phyloP scores from a whole-genome alignment of 2,113 vertebrate genomes.

The Myiagra hebetior region DNA sequence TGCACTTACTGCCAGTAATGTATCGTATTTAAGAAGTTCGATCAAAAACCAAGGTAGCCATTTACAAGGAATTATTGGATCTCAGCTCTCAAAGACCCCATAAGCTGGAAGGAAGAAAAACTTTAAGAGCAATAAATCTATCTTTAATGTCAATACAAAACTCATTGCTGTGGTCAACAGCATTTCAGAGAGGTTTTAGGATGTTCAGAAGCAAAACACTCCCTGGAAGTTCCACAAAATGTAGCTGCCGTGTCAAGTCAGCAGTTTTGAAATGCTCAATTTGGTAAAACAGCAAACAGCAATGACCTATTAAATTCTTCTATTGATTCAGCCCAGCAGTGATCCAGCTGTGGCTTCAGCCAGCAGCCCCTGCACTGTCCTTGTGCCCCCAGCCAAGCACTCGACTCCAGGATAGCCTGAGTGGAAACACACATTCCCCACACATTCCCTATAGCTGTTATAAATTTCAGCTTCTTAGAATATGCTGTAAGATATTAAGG shows the following conservation, averaged over 20 bases:
- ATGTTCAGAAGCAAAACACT: slow-evolving; percentile 23
- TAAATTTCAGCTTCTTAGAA: neutral
- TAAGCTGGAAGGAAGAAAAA: neutral
- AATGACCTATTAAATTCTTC: neutral
- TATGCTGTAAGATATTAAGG: neutral
- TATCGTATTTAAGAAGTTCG: neutral
- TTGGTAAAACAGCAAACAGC: slow-evolving; percentile 36
- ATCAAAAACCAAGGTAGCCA: neutral
- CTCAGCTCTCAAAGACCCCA: neutral
- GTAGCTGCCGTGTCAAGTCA: slow-evolving; percentile 26
- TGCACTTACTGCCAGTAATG: neutral
- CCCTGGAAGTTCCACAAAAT: neutral
- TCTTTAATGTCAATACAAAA: neutral
- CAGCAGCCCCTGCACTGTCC: neutral
- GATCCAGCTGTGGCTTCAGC: neutral
- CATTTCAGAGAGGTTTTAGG: neutral
- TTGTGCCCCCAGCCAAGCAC: neutral
- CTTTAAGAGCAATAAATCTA: slow-evolving; percentile 1
- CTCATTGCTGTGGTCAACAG: neutral
- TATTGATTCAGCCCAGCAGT: neutral
- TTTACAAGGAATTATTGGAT: neutral
- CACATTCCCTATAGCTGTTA: neutral
- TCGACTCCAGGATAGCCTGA: neutral
- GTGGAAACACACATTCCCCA: neutral
- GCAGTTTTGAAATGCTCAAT: slow-evolving; percentile 46